A percentile compares a stretch with the other conserved stretches of the same genome.
Conservation (phyloP, 2,888 invertebrate genomes). For the Aphrophora alni region DNA sequence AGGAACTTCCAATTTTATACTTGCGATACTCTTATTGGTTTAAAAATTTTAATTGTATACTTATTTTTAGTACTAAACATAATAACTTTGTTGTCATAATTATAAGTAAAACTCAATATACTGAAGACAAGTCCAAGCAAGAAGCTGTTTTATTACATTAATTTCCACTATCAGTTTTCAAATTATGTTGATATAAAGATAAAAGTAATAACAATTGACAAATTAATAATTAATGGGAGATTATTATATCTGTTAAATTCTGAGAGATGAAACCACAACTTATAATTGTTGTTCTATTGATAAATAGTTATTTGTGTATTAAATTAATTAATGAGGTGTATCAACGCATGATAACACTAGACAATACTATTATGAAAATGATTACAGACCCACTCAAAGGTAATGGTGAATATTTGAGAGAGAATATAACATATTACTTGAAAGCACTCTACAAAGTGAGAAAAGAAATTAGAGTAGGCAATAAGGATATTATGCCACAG, state of each 20-base stretch:
- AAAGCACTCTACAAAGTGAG: background rate
- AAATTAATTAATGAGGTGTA: background rate
- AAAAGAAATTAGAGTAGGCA: background rate
- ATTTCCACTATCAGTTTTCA: too few relatives aligned
- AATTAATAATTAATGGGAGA: background rate
- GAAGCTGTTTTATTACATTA: too few relatives aligned
- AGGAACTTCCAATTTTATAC: too few relatives aligned
- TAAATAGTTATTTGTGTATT: background rate
- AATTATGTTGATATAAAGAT: background rate
- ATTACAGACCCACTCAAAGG: background rate
- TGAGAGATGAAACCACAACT: background rate
- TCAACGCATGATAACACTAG: background rate
- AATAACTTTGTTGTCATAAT: too few relatives aligned
- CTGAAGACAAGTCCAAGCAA: too few relatives aligned
- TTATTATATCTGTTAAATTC: background rate
- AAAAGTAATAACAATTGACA: background rate
- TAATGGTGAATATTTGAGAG: background rate
- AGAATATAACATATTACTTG: background rate
- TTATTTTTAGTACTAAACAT: too few relatives aligned
- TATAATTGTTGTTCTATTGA: background rate
- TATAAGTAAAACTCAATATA: too few relatives aligned
- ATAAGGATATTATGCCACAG: background rate
- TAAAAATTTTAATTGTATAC: too few relatives aligned
- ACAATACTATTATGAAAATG: background rate
- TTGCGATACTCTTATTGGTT: too few relatives aligned